These are phyloP conservation scores for Myodes glareolus DNA, from an alignment of 2,113 vertebrate genomes.

Conservation along the genomic window DNA sequence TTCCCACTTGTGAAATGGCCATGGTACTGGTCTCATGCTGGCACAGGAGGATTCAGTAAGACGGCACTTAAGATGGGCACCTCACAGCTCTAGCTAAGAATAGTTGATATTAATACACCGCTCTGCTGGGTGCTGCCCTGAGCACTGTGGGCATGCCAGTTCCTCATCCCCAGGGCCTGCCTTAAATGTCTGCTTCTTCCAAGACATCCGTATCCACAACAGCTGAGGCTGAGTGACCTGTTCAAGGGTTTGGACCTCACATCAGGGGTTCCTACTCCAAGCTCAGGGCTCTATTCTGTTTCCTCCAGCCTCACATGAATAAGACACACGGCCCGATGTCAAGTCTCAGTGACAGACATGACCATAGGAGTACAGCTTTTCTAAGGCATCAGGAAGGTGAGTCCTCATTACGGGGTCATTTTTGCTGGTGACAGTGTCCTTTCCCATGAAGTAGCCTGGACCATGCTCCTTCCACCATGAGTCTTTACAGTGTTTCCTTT, in stretches of 20 bases:
- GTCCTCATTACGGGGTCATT: not conserved
- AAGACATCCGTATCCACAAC: fast-evolving
- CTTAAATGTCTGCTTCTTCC: not conserved
- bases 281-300: fast-evolving
- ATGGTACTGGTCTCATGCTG: not conserved
- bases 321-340: not conserved
- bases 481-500: not conserved
- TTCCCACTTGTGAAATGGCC: not conserved
- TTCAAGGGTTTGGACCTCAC: not conserved
- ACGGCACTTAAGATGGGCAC: fast-evolving
- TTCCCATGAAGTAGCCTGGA: not conserved
- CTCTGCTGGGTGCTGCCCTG: not conserved
- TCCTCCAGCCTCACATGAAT: not conserved
- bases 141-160: not conserved
- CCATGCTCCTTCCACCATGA: not conserved
- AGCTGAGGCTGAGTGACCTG: not conserved
- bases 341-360: not conserved
- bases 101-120: fast-evolving
- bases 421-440: not conserved
- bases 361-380: not conserved
- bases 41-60: not conserved
- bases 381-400: not conserved
- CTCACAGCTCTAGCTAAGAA: not conserved
- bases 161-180: not conserved
- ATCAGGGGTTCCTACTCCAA: not conserved